These are phyloP conservation scores for Calliopum simillimum DNA, from an alignment of 2,888 invertebrate species.

Conservation along the genomic window DNA sequence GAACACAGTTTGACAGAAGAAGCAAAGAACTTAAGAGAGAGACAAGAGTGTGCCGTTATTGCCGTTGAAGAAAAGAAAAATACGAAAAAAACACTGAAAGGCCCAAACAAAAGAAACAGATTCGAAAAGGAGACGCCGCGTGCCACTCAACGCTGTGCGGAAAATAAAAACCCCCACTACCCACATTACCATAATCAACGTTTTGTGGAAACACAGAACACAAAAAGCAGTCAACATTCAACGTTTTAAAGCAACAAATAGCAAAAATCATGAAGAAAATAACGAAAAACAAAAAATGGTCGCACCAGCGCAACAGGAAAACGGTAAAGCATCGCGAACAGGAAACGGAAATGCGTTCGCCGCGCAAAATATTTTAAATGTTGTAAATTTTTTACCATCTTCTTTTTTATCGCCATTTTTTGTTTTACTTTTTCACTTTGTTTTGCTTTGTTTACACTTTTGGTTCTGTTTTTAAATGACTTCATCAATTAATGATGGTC, in stretches of 20 bases:
- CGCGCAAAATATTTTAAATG: slow-evolving; percentile 23
- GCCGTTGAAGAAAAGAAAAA: neutral
- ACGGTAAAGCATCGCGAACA: neutral
- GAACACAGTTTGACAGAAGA: neutral
- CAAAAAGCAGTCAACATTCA: neutral
- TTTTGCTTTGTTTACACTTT: neutral
- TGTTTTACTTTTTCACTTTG: slow-evolving; percentile 1
- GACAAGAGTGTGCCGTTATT: neutral
- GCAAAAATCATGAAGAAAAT: neutral
- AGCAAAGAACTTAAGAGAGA: neutral
- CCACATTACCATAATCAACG: too few relatives aligned
- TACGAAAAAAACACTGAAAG: neutral
- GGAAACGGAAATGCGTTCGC: slow-evolving; percentile 23
- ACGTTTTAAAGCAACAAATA: slow-evolving; percentile 3
- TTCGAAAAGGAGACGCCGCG: too few relatives aligned
- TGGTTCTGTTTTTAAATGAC: slow-evolving; percentile 9
- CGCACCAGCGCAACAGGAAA: neutral
- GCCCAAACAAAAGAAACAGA: neutral
- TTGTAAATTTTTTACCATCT: slow-evolving; percentile 8
- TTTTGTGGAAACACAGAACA: too few relatives aligned
- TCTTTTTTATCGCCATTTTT: neutral
- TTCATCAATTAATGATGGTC: slow-evolving; percentile 7
- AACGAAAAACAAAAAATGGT: neutral
- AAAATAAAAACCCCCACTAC: too few relatives aligned
- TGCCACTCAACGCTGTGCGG: too few relatives aligned